Base-by-base conservation (phyloP, 2,797 vertebrate genomes). In the Crypturellus tataupa region DNA sequence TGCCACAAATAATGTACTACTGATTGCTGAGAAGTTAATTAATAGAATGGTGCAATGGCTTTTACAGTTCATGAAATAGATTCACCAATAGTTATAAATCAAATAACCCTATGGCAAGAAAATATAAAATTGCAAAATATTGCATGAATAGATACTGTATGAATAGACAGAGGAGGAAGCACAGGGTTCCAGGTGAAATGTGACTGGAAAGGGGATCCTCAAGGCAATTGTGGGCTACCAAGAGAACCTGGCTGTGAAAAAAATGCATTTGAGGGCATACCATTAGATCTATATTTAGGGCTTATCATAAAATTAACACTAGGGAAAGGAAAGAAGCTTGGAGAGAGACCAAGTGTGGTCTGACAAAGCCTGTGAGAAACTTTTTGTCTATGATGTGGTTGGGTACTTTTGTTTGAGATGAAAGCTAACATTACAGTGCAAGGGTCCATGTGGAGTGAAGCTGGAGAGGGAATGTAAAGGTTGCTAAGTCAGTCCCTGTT, bases 11-110 rank as follows among this genome's bases (percentile, higher is more conserved):
- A 90, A 87, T 64, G 71, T 78, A 37, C 40, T 55, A 72, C 10
- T 27, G 44, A 64, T 87, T 95, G 44, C 65, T 93, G 75, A 70
- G 65, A 80, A 89, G 42, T 87, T 93, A 95, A 94, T 89, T 94
- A 67, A 90, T 94, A 80, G 24, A 93, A 89, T 49, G 17, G 3
- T 35, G 44, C 2, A 83, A 94, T 81, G 31, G 27, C 10, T 94
- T 96, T 77, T 80, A 60, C 25, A 88, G 42, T 78, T 65, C 18
- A 93, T 77, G 85, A 35, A 94, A 86, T 2, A 90, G 37, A 77
- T 40, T 9, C 11, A 56, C 25, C 17, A 20, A 89, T 88, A 85
- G 6, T 24, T 94, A 59, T 64, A 77, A 92, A 91, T 88, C 63
- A 96, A 93, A 89, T 91, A 15, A 80, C 44, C 55, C 29, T 39